A percentile compares a stretch with the other conserved stretches of the same genome.
Conservation (phyloP, 30 jellyfish, hydroid and myxozoan species). For the Hydra vulgaris region DNA sequence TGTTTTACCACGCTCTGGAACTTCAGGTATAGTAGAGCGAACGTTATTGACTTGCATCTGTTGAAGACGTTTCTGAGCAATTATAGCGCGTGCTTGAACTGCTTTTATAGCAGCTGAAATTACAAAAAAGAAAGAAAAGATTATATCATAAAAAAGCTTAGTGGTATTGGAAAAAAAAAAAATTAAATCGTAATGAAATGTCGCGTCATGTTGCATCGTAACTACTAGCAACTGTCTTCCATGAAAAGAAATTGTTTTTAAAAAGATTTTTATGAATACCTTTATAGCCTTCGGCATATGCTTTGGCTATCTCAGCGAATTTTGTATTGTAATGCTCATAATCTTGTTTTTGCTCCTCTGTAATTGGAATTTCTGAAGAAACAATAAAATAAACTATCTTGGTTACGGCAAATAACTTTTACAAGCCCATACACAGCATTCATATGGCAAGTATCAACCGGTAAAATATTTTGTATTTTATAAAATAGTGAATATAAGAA, state of each 20-base stretch:
- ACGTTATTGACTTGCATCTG: not conserved
- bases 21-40: slow-evolving; percentile 9
- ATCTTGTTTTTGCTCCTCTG: slow-evolving; percentile 30
- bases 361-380: slow-evolving; percentile 8
- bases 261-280: slow-evolving; percentile 27
- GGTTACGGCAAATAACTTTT: too few species aligned
- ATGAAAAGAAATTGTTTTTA: not conserved
- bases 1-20: slow-evolving; percentile 2
- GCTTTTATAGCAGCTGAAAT: slow-evolving; percentile 47
- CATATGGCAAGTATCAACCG: too few species aligned
- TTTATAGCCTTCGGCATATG: slow-evolving; percentile 94
- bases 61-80: slow-evolving; percentile 32
- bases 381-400: not conserved
- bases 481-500: too few species aligned
- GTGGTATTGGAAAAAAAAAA: not conserved
- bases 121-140: not conserved
- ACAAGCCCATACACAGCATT: too few species aligned
- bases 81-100: slow-evolving; percentile 37
- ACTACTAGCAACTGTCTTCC: too few species aligned
- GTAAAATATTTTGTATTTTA: too few species aligned
- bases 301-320: slow-evolving; percentile 77
- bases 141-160: too few species aligned
- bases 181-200: too few species aligned
- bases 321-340: slow-evolving; percentile 27
- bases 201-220: too few species aligned